Evolutionary conservation across 2,797 vertebrate species (phyloP).

Genomic region (Borostomias antarcticus): DNA sequence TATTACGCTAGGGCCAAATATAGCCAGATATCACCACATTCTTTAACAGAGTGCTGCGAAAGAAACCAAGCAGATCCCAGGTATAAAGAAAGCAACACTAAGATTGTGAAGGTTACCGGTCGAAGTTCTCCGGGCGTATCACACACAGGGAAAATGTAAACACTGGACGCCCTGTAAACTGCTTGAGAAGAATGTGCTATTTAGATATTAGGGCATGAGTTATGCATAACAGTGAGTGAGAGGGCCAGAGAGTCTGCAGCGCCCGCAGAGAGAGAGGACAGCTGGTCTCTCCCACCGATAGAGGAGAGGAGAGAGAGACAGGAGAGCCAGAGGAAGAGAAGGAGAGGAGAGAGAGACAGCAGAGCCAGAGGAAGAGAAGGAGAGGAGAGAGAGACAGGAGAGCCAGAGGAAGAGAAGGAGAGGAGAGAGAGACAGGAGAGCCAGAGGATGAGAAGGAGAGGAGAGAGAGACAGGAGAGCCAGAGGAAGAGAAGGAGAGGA

Average conservation of each 20-base stretch:
- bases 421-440: no score
- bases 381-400: neutral
- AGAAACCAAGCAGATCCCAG: no score
- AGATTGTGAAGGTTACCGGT: neutral
- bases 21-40: neutral
- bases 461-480: neutral
- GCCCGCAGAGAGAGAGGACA: neutral
- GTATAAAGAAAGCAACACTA: no score
- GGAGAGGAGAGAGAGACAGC: neutral
- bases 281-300: neutral
- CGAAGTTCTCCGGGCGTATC: neutral
- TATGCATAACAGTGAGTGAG: neutral
- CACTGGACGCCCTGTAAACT: neutral
- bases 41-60: no score
- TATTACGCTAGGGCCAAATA: no score
- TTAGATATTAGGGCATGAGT: neutral
- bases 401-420: neutral
- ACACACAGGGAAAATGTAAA: neutral
- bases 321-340: no score
- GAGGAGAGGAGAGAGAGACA: neutral
- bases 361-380: neutral
- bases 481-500: constrained; percentile 17
- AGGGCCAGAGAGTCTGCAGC: neutral
- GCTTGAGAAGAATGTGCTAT: no score
- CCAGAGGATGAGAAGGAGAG: neutral